A percentile compares a stretch with the other conserved stretches of the same genome.
Conservation (phyloP, 2,113 vertebrate genomes). For the Petromus typicus region DNA sequence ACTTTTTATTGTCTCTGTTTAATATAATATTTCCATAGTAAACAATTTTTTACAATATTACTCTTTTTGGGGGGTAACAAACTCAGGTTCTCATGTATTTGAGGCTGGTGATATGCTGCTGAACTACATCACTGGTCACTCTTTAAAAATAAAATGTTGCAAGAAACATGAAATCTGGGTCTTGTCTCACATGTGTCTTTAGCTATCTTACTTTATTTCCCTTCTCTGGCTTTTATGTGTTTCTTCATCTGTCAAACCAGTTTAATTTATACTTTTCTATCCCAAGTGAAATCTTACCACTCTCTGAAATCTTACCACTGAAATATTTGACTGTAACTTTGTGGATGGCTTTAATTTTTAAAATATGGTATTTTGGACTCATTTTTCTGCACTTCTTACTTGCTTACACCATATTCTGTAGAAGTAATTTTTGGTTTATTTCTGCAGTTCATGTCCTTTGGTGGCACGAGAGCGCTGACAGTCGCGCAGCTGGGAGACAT, state of each 20-base stretch:
- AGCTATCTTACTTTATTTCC: not conserved
- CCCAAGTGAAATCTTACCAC: not conserved
- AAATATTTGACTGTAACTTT: not conserved
- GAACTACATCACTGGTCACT: not conserved
- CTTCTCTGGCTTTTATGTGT: not conserved
- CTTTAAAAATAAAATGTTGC: not conserved
- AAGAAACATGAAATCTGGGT: not conserved
- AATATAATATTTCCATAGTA: not conserved
- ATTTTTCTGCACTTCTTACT: not conserved
- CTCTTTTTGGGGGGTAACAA: no score
- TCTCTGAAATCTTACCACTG: not conserved
- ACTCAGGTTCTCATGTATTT: no score
- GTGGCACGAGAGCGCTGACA: conserved; percentile 93
- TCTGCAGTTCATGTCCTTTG: conserved; percentile 92
- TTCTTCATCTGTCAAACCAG: not conserved
- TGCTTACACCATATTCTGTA: not conserved
- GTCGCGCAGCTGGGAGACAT: conserved; percentile 89
- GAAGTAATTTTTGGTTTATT: conserved; percentile 55
- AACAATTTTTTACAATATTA: not conserved
- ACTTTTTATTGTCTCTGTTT: conserved; percentile 18
- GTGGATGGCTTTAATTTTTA: not conserved
- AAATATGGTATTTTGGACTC: not conserved
- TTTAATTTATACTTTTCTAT: not conserved
- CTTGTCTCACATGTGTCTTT: not conserved
- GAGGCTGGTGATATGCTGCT: no score